A percentile compares a stretch with the other conserved stretches of the same genome.
phyloP scores from a whole-genome alignment of 30 jellyfish, hydroid and myxozoan species.

The Turritopsis rubra region DNA sequence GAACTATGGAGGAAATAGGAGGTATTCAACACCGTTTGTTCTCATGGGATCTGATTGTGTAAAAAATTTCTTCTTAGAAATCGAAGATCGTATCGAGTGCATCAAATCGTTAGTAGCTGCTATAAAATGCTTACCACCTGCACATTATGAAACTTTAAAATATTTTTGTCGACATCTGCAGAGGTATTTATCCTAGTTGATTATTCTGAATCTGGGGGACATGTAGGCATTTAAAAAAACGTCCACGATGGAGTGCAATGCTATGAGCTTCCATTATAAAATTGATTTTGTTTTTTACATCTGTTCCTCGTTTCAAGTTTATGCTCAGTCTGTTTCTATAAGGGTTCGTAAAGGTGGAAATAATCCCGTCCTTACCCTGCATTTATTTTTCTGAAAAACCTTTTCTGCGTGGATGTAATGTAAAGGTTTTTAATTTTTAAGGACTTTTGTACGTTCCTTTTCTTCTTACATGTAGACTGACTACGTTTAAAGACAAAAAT shows the following conservation, averaged over 20 bases:
- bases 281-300: too few species aligned
- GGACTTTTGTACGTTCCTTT: not conserved
- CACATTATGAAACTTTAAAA: conserved; percentile 87
- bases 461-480: conserved; percentile 49
- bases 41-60: not conserved
- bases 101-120: conserved; percentile 52
- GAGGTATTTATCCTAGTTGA: conserved; percentile 41
- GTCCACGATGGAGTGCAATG: not conserved
- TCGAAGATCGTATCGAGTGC: conserved; percentile 38
- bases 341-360: too few species aligned
- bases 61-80: conserved; percentile 8
- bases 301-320: too few species aligned
- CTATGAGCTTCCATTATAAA: too few species aligned
- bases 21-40: not conserved
- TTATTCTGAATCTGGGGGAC: not conserved
- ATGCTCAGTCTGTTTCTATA: too few species aligned
- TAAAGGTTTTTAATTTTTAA: not conserved
- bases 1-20: too few species aligned
- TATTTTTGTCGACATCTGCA: conserved; percentile 76
- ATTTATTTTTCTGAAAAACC: too few species aligned
- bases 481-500: conserved; percentile 60
- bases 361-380: too few species aligned
- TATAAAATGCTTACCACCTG: conserved; percentile 65
- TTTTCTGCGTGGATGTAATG: too few species aligned
- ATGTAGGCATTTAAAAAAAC: not conserved